These are phyloP conservation scores for Polypterus senegalus DNA, from an alignment of 2,113 vertebrate genomes.

Conservation along the genomic window DNA sequence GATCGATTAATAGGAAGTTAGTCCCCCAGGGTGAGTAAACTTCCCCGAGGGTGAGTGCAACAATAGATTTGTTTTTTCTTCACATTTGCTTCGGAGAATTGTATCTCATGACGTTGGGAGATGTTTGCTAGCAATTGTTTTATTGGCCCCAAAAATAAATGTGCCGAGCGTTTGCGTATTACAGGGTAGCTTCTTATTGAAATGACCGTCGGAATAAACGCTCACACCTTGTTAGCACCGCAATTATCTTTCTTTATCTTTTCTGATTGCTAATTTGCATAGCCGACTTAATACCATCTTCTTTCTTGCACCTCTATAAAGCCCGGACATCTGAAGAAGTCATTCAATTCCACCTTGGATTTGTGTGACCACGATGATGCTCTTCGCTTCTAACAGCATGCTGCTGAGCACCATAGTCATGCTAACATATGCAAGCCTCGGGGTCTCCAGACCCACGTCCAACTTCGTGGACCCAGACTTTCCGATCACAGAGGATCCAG, in stretches of 20 bases:
- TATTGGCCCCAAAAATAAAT: too few relatives aligned
- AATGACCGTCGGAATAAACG: too few relatives aligned
- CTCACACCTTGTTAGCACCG: constrained; percentile 69
- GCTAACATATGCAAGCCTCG: constrained; percentile 12
- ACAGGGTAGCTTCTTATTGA: too few relatives aligned
- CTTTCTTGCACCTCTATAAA: constrained; percentile 15
- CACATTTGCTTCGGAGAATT: constrained; percentile 21
- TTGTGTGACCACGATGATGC: too few relatives aligned
- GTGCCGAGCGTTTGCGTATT: too few relatives aligned
- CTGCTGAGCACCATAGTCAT: too few relatives aligned
- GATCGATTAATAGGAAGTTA: constrained; percentile 45
- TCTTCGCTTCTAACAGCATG: too few relatives aligned
- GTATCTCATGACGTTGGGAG: background rate
- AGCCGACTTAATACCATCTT: constrained; percentile 56
- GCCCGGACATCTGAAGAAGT: too few relatives aligned
- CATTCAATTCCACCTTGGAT: background rate
- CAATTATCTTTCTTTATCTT: constrained; percentile 65
- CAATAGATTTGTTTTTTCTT: constrained; percentile 29
- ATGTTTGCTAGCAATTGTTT: too few relatives aligned
- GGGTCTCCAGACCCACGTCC: constrained; percentile 27
- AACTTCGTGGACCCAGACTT: constrained; percentile 25
- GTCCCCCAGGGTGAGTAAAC: constrained; percentile 41
- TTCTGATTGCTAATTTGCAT: constrained; percentile 68
- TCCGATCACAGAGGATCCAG: constrained; percentile 15
- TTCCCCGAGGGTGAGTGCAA: constrained; percentile 16